Evolutionary conservation across 2,113 vertebrate genomes (phyloP), one percentile per base, ranked within the genome.

Genomic region (Takifugu bimaculatus): DNA sequence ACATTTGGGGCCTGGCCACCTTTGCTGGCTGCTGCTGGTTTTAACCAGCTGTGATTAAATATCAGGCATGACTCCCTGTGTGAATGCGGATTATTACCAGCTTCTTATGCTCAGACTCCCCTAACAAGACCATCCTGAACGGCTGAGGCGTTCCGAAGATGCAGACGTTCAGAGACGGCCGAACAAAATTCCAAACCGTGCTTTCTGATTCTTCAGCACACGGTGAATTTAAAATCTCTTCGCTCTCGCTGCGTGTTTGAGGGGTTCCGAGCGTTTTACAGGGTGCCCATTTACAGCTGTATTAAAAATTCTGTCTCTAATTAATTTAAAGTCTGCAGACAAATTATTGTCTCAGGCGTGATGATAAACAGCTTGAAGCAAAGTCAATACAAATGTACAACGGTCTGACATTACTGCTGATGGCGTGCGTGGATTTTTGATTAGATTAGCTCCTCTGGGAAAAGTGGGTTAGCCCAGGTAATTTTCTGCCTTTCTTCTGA

Each of bases 1-100:
- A 90, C 88, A 89, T 90, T 90, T 88, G 83, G 81, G 88, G 75
- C 68, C 68, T 68, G 57, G 29, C 64, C 55, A 65, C 68, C 81
- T 85, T 83, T 77, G 58, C 69, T 81, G 67, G 62, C 74, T 67
- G 71, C 68, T 64, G 64, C 67, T 81, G 80, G 82, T 87, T 81
- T 83, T 78, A 86, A 83, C 75, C 79, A 77, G 60, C 61, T 80
- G 71, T 88, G 81, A 87, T 81, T 87, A 85, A 89, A 77, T 67
- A 82, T 85, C 77, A 66, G 53, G 50, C 76, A 60, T 72, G 69
- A 32, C 29, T 82, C 76, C 81, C 79, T 65, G 55, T 68, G 74
- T 71, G 65, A 83, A 32, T 4, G 29, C 7, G 29, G 3, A 32
- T 32, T 6, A 32, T 32, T 32, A 32, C 5, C 3, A 77, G 76